Base-by-base conservation (phyloP, 2,113 vertebrate genomes). In the Hippotragus niger region DNA sequence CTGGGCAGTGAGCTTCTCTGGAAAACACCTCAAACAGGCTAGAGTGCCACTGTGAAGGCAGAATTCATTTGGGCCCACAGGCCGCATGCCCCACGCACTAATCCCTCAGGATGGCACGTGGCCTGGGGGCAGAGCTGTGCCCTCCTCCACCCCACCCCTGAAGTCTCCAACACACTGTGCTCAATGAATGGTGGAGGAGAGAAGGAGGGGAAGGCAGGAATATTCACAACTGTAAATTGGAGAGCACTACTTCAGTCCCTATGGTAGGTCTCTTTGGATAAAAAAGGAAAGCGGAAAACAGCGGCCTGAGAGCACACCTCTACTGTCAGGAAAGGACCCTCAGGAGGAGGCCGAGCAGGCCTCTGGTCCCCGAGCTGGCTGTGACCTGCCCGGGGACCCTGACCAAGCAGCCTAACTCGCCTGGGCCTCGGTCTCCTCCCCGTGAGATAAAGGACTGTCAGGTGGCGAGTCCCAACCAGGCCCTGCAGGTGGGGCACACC, bases 381-480 rank as follows among this genome's bases (percentile, higher is more conserved):
- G 88, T 64, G 78, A 93, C 71, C 67, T 78, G 78, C 90, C 71
- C 5, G 33, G 55, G 94, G 19, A 64, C 82, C 91, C n/a, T 92
- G 85, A 83, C 78, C 96, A 53, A 87, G 93, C 5, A 45, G 86
- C 67, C 27, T 36, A 7, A 85, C 84, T 92, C 91, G 94, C 76
- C 52, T 85, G 94, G 57, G 88, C 93, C 97, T 97, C 81, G n/a
- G 80, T 91, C 71, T 96, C 82, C 71, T 87, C 91, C 36, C 91
- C 55, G 57, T 45, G 58, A 94, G 80, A 89, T 43, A 71, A 88
- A 95, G 40, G 33, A 17, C 2, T 40, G 52, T 60, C 29, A 74
- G 60, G 43, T 27, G 62, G 36, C 25, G 47, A 58, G 14, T 31
- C 88, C 36, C 33, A 13, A 21, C 27, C 2, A 33, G 90, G 52